Evolutionary conservation across 2,888 invertebrate species (phyloP).

Genomic region (Apoderus coryli): DNA sequence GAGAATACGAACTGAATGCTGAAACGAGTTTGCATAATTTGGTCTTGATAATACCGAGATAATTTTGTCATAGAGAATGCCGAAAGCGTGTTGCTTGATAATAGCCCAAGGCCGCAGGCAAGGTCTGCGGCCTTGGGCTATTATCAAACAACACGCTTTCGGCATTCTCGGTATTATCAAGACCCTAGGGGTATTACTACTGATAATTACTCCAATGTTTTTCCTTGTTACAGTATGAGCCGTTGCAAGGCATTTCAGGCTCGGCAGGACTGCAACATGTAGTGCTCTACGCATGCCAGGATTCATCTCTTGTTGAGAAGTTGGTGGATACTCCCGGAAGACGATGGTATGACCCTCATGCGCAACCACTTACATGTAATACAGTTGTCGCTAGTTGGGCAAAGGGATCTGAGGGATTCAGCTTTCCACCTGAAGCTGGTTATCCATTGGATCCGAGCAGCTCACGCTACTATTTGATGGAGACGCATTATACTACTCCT

Average conservation of each 20-base stretch:
- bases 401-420: slow-evolving; percentile 53
- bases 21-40: too few relatives aligned
- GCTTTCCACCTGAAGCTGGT: slow-evolving; percentile 54
- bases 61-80: too few relatives aligned
- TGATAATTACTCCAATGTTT: too few relatives aligned
- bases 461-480: slow-evolving; percentile 45
- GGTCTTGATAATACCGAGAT: too few relatives aligned
- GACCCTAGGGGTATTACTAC: too few relatives aligned
- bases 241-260: slow-evolving; percentile 40
- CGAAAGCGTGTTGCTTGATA: too few relatives aligned
- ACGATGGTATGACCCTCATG: slow-evolving; percentile 43
- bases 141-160: too few relatives aligned
- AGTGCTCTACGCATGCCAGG: slow-evolving; percentile 55
- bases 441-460: slow-evolving; percentile 47
- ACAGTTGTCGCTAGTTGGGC: slow-evolving; percentile 57
- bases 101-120: too few relatives aligned
- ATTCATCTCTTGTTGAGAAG: slow-evolving; percentile 40
- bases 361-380: slow-evolving; percentile 44
- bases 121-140: too few relatives aligned
- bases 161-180: too few relatives aligned
- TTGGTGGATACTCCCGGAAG: slow-evolving; percentile 42
- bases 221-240: slow-evolving; percentile 45
- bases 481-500: slow-evolving; percentile 58
- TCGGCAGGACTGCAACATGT: slow-evolving; percentile 54
- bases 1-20: too few relatives aligned